These are phyloP conservation scores for Oreochromis tanganicae DNA, from an alignment of 2,113 vertebrate genomes.

Conservation along the genomic window DNA sequence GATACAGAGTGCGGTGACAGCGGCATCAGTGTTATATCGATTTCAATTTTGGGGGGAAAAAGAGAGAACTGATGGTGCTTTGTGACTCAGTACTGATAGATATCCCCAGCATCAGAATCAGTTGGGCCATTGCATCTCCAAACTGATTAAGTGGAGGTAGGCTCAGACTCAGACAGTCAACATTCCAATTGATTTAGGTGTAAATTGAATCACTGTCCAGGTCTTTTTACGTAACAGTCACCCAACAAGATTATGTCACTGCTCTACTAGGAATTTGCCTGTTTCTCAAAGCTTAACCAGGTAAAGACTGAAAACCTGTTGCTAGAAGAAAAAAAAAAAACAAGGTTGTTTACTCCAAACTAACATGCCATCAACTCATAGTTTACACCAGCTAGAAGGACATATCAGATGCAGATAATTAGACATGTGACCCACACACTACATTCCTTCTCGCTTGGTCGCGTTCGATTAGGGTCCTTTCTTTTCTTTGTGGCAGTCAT, in stretches of 20 bases:
- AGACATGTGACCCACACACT: background rate
- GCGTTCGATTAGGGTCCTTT: slow-evolving; percentile 1
- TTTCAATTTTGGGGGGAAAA: background rate
- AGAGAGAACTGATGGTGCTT: background rate
- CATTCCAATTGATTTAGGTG: background rate
- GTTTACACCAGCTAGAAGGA: background rate
- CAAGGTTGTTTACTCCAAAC: background rate
- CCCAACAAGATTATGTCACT: background rate
- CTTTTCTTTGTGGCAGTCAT: background rate
- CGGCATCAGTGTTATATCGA: background rate
- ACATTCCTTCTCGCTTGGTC: background rate
- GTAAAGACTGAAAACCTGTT: background rate
- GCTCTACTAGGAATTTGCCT: background rate
- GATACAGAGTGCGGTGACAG: background rate
- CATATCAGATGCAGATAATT: background rate
- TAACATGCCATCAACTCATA: background rate
- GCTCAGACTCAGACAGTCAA: background rate
- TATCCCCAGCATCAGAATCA: background rate
- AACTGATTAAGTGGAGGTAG: background rate
- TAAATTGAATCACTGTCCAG: background rate
- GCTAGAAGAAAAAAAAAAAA: background rate
- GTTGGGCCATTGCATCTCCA: background rate
- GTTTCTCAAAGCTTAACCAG: background rate
- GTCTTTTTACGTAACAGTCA: background rate
- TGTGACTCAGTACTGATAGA: background rate